A percentile compares a stretch with the other conserved stretches of the same genome.
Conservation (phyloP, 2,113 vertebrate genomes). For the Crotalus viridis region DNA sequence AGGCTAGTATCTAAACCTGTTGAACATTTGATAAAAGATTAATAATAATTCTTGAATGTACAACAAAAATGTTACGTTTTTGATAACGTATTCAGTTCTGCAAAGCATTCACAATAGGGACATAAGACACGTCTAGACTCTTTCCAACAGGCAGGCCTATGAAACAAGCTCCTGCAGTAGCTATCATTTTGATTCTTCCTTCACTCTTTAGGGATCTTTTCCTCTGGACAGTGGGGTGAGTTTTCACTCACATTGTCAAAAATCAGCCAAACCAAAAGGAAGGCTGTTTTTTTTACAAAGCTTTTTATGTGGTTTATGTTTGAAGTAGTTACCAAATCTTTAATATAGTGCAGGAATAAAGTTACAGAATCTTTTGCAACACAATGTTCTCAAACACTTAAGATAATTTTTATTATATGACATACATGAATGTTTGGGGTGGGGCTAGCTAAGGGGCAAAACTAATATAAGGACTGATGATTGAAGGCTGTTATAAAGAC, state of each 20-base stretch:
- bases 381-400: not conserved
- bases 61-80: not conserved
- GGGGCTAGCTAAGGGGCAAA: not conserved
- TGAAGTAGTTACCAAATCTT: not conserved
- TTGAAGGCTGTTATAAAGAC: not conserved
- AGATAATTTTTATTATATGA: not conserved
- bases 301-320: not conserved
- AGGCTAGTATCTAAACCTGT: fast-evolving
- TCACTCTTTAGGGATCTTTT: not conserved
- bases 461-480: not conserved
- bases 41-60: not conserved
- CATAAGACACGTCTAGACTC: not conserved
- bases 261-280: not conserved
- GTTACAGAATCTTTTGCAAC: not conserved
- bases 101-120: not conserved
- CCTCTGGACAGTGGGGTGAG: not conserved
- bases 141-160: not conserved
- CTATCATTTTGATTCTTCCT: not conserved
- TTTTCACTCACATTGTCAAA: not conserved
- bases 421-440: too few species aligned
- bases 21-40: fast-evolving
- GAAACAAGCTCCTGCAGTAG: not conserved
- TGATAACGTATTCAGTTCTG: not conserved
- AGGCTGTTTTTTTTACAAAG: too few species aligned
- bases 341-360: not conserved